phyloP scores from a whole-genome alignment of 2,797 vertebrate species.

The Macrochelys suwanniensis region DNA sequence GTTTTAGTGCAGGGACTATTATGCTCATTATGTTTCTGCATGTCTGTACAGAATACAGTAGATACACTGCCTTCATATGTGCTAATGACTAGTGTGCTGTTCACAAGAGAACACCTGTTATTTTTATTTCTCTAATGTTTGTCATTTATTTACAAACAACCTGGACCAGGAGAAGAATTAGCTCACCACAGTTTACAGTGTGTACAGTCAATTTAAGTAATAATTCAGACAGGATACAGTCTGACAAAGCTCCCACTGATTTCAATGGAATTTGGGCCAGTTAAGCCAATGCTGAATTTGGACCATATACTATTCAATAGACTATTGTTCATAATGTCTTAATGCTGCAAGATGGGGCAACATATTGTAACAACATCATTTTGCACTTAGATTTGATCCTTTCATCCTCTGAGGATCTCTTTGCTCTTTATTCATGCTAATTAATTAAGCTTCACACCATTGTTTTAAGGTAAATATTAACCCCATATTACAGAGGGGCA shows the following conservation, averaged over 20 bases:
- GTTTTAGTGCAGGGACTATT: neutral
- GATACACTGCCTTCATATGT: neutral
- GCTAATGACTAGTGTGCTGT: neutral
- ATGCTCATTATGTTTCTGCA: neutral
- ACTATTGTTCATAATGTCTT: neutral
- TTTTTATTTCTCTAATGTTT: neutral
- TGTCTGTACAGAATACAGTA: neutral
- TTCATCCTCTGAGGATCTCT: neutral
- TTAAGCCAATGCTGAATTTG: neutral
- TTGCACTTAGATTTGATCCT: neutral
- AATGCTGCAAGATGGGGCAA: neutral
- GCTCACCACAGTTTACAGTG: neutral
- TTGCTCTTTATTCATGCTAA: neutral
- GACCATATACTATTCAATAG: neutral
- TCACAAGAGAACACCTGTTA: neutral
- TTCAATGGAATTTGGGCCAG: neutral
- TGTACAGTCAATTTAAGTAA: neutral
- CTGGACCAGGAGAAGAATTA: neutral
- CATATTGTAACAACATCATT: neutral
- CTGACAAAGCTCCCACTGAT: neutral
- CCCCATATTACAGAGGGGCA: neutral
- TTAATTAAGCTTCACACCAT: neutral
- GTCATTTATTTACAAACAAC: neutral
- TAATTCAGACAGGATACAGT: neutral
- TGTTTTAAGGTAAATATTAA: neutral